phyloP scores from a whole-genome alignment of 2,113 vertebrate genomes.

The Equus przewalskii region DNA sequence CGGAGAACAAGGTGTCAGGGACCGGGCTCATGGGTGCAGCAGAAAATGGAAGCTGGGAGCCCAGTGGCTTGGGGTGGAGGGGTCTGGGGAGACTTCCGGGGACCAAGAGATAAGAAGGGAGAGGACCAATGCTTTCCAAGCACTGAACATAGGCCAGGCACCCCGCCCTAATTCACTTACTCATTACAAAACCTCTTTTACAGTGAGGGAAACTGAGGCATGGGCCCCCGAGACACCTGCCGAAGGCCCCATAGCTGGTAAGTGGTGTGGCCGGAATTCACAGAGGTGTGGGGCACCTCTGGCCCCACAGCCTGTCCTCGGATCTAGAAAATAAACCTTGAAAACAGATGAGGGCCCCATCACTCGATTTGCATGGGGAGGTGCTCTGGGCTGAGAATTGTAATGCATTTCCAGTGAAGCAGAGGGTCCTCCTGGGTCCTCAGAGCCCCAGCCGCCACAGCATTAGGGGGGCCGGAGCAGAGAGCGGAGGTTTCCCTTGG shows the following conservation, averaged over 20 bases:
- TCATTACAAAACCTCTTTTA: background rate
- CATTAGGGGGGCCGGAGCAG: fast-evolving
- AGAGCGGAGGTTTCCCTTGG: fast-evolving
- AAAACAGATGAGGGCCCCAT: background rate
- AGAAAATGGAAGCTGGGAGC: background rate
- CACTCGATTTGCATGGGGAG: background rate
- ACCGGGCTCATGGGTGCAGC: fast-evolving
- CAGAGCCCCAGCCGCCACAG: fast-evolving
- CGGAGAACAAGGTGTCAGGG: background rate
- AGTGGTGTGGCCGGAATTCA: background rate
- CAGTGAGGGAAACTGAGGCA: background rate
- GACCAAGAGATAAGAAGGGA: too few relatives aligned
- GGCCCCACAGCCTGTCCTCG: background rate
- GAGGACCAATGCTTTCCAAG: background rate
- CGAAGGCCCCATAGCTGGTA: background rate
- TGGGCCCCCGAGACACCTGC: background rate
- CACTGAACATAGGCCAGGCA: background rate
- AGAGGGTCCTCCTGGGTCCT: fast-evolving
- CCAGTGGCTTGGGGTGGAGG: too few relatives aligned
- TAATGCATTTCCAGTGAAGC: background rate
- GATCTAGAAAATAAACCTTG: background rate
- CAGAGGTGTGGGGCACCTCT: too few relatives aligned
- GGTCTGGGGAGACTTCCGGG: background rate
- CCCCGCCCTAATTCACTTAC: background rate
- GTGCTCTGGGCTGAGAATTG: background rate